phyloP scores from a whole-genome alignment of 2,113 vertebrate species.

The Isurus oxyrinchus region DNA sequence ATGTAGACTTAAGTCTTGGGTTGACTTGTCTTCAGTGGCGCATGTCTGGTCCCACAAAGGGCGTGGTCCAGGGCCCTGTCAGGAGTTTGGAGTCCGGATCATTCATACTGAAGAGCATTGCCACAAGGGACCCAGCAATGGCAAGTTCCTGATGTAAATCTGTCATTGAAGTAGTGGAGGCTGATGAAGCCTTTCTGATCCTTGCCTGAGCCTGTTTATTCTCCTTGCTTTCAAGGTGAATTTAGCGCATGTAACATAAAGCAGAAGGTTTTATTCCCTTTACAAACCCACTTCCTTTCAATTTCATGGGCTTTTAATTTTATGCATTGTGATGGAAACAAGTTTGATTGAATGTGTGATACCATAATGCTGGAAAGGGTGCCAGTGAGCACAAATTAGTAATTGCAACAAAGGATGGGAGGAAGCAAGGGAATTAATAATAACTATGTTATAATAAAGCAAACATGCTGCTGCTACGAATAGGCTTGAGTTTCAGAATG shows the following conservation, averaged over 20 bases:
- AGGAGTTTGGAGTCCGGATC: too few relatives aligned
- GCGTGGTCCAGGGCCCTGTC: too few relatives aligned
- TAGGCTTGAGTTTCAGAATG: not conserved
- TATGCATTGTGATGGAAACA: not conserved
- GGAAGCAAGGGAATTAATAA: not conserved
- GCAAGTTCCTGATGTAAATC: not conserved
- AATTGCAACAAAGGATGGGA: not conserved
- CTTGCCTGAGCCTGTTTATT: not conserved
- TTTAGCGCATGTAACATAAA: not conserved
- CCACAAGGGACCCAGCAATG: not conserved
- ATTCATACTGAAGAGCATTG: not conserved
- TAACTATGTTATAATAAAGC: not conserved
- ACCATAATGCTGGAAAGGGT: not conserved
- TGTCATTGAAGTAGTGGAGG: not conserved
- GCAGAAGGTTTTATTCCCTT: not conserved
- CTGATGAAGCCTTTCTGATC: not conserved
- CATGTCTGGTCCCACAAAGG: too few relatives aligned
- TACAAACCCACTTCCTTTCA: not conserved
- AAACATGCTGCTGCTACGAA: not conserved
- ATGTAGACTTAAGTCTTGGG: too few relatives aligned
- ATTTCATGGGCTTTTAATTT: conserved; percentile 18
- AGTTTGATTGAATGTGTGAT: too few relatives aligned
- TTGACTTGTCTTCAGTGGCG: too few relatives aligned
- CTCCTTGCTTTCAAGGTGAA: not conserved
- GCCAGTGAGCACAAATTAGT: not conserved